phyloP scores from a whole-genome alignment of 2,113 vertebrate genomes.

The Saiga tatarica region DNA sequence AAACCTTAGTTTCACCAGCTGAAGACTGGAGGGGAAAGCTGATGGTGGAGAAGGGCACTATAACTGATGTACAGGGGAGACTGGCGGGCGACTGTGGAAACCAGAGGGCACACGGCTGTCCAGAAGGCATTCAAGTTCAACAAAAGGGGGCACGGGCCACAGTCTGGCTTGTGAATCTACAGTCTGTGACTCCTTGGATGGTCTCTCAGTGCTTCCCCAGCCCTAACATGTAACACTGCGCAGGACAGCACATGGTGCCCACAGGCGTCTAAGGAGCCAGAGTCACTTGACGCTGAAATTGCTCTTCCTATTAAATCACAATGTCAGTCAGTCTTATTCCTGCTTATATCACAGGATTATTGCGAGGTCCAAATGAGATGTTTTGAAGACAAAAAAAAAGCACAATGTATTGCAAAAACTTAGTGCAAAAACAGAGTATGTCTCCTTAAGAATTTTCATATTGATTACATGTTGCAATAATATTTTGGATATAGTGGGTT shows the following conservation, averaged over 20 bases:
- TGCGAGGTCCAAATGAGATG: background rate
- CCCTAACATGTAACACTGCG: background rate
- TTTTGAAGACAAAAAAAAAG: background rate
- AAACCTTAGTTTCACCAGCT: constrained; percentile 28
- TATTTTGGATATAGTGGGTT: background rate
- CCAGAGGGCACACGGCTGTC: background rate
- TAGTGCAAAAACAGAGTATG: background rate
- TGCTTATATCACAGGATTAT: background rate
- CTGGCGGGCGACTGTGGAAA: rapidly evolving
- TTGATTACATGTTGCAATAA: background rate
- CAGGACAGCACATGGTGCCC: background rate
- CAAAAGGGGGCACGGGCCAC: background rate
- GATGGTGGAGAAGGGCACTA: background rate
- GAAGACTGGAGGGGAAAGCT: background rate
- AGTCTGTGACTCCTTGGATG: background rate
- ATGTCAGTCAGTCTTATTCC: constrained; percentile 2
- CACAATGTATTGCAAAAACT: background rate
- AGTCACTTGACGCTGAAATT: constrained; percentile 58
- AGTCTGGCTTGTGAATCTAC: background rate
- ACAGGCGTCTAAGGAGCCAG: background rate
- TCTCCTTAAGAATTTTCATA: background rate
- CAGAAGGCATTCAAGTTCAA: background rate
- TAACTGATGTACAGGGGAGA: background rate
- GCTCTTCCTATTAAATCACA: constrained; percentile 34
- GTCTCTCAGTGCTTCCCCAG: background rate